Evolutionary conservation across 2,113 vertebrate genomes (phyloP).

Genomic region (Mungos mungo): DNA sequence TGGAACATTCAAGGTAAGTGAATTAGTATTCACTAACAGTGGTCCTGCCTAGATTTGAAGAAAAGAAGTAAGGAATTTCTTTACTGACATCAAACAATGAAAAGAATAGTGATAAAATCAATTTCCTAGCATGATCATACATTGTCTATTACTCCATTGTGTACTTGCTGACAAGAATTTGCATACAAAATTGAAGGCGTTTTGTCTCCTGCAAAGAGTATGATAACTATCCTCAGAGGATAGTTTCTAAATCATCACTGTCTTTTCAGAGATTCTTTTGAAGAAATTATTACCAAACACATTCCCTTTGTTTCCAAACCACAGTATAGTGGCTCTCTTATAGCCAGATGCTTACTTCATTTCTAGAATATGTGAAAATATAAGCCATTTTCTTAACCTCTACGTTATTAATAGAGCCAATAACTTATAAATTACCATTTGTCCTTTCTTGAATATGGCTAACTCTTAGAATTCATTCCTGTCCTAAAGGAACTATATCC

Average conservation of each 20-base stretch:
- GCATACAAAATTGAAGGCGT: slow-evolving; percentile 62
- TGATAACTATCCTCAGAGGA: slow-evolving; percentile 72
- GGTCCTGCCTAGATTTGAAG: slow-evolving; percentile 1
- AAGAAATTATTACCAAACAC: slow-evolving; percentile 67
- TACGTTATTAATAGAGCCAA: slow-evolving; percentile 30
- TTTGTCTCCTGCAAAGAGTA: slow-evolving; percentile 72
- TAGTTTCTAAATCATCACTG: slow-evolving; percentile 61
- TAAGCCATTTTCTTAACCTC: slow-evolving; percentile 19
- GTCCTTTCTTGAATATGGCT: not conserved
- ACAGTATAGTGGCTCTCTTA: not conserved
- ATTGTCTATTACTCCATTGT: slow-evolving; percentile 21
- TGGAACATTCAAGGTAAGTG: not conserved
- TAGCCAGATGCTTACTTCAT: slow-evolving; percentile 46
- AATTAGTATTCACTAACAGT: not conserved
- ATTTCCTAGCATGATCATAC: slow-evolving; percentile 15
- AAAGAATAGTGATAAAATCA: not conserved
- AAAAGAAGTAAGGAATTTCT: not conserved
- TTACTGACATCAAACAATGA: not conserved
- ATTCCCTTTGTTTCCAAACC: slow-evolving; percentile 58
- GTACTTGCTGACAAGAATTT: slow-evolving; percentile 73
- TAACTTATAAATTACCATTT: not conserved
- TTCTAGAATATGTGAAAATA: slow-evolving; percentile 31
- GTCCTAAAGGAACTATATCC: not conserved
- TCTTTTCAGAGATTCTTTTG: slow-evolving; percentile 61
- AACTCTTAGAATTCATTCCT: not conserved